Conservation (phyloP, 2,888 invertebrate species). For the Polyommatus icarus region DNA sequence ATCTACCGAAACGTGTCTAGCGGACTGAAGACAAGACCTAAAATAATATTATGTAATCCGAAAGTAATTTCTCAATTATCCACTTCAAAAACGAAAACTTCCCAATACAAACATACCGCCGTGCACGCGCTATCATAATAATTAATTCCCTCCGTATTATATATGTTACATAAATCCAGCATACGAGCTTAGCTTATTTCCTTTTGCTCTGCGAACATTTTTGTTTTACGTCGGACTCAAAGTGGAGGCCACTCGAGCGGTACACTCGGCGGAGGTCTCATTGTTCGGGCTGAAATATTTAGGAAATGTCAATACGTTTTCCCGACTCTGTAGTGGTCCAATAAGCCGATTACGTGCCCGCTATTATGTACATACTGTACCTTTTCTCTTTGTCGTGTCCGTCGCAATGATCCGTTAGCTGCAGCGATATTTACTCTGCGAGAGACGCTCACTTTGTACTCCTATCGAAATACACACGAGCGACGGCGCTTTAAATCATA, state of each 20-base stretch:
- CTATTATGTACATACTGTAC: background rate
- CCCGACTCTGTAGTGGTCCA: conserved; percentile 12
- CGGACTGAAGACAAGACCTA: background rate
- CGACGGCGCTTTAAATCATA: background rate
- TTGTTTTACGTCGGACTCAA: conserved; percentile 5
- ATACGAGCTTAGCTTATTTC: background rate
- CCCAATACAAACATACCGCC: background rate
- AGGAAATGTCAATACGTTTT: conserved; percentile 6
- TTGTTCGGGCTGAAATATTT: conserved; percentile 19
- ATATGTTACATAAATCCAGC: background rate
- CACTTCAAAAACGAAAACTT: background rate
- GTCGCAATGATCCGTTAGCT: conserved; percentile 10
- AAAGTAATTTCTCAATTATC: conserved; percentile 13
- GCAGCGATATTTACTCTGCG: background rate
- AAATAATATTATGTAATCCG: background rate
- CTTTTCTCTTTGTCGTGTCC: conserved; percentile 21
- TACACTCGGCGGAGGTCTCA: conserved; percentile 2
- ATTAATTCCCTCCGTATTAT: background rate
- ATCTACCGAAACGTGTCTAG: background rate
- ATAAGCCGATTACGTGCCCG: conserved; percentile 26
- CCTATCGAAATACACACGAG: background rate
- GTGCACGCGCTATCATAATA: background rate
- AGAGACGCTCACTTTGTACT: conserved; percentile 9
- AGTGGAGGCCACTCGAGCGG: conserved; percentile 1
- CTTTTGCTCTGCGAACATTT: conserved; percentile 1